Percentiles rank a stretch among this genome's conserved stretches.
These are phyloP conservation scores for Cataglyphis albicans DNA, from an alignment of 2,888 invertebrate species.

Conservation along the genomic window DNA sequence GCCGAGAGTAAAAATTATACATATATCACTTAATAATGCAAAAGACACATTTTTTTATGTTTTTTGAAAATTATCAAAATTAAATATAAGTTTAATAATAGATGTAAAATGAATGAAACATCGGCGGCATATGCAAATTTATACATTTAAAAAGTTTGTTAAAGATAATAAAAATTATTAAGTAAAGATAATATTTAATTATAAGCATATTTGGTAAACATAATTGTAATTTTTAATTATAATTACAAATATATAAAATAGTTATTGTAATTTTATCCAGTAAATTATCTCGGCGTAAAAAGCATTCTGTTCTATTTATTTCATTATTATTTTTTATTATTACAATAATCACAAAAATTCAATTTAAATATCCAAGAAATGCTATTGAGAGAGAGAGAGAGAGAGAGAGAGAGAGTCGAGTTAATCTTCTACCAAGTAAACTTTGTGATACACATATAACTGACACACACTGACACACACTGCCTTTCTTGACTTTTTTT, in stretches of 20 bases:
- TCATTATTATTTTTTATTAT: neutral
- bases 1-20: neutral
- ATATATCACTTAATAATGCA: neutral
- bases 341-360: neutral
- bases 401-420: too few species aligned
- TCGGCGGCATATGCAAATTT: neutral
- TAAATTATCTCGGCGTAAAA: neutral
- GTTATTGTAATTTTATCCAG: neutral
- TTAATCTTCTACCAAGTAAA: neutral
- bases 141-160: neutral
- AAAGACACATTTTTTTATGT: neutral
- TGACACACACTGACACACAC: neutral
- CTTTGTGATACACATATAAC: neutral
- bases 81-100: slow-evolving; percentile 16
- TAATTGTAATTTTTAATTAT: neutral
- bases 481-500: neutral
- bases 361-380: slow-evolving; percentile 1
- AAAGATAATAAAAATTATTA: neutral
- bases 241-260: neutral
- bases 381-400: neutral
- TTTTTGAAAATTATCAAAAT: neutral
- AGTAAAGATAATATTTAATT: neutral
- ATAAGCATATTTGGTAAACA: neutral
- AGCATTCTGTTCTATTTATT: neutral
- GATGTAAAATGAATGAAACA: neutral